These are phyloP conservation scores for Shargacucullia verbasci DNA, from an alignment of 2,888 invertebrate species.

Conservation along the genomic window DNA sequence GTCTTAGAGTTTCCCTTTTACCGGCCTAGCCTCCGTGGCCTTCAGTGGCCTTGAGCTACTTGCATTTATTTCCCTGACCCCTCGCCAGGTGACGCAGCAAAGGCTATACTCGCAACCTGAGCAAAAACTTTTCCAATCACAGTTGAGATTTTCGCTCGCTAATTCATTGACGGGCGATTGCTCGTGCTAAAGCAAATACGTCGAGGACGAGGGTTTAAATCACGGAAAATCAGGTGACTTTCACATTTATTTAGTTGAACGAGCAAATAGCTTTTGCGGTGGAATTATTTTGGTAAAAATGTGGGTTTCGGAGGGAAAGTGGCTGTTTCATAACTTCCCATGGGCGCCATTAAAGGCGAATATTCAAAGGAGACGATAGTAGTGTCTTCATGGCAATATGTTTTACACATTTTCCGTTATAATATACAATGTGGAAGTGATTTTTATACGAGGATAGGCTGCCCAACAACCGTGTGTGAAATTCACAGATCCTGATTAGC, in stretches of 20 bases:
- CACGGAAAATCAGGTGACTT: slow-evolving; percentile 8
- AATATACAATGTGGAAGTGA: too few species aligned
- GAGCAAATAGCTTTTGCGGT: background rate
- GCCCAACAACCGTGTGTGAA: too few species aligned
- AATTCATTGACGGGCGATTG: slow-evolving; percentile 18
- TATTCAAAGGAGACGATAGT: too few species aligned
- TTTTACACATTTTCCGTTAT: too few species aligned
- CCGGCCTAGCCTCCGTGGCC: slow-evolving; percentile 39
- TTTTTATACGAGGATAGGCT: too few species aligned
- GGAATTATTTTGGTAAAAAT: slow-evolving; percentile 11
- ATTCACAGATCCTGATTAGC: too few species aligned
- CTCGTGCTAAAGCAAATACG: slow-evolving; percentile 12
- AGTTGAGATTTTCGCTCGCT: slow-evolving; percentile 10
- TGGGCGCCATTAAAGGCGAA: too few species aligned
- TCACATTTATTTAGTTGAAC: slow-evolving; percentile 4
- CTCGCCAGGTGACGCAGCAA: slow-evolving; percentile 41
- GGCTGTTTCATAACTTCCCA: too few species aligned
- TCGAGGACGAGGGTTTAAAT: background rate
- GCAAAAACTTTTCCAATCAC: slow-evolving; percentile 40
- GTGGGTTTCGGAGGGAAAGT: too few species aligned
- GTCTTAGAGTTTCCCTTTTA: slow-evolving; percentile 48
- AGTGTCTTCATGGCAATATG: too few species aligned
- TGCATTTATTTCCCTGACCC: slow-evolving; percentile 36
- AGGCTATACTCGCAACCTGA: slow-evolving; percentile 23
- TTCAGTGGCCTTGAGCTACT: slow-evolving; percentile 53